Percentiles rank a stretch among this genome's conserved stretches.
These are phyloP conservation scores for Aurelia sp. DNA, from an alignment of 30 jellyfish, hydroid and myxozoan species.

Conservation along the genomic window DNA sequence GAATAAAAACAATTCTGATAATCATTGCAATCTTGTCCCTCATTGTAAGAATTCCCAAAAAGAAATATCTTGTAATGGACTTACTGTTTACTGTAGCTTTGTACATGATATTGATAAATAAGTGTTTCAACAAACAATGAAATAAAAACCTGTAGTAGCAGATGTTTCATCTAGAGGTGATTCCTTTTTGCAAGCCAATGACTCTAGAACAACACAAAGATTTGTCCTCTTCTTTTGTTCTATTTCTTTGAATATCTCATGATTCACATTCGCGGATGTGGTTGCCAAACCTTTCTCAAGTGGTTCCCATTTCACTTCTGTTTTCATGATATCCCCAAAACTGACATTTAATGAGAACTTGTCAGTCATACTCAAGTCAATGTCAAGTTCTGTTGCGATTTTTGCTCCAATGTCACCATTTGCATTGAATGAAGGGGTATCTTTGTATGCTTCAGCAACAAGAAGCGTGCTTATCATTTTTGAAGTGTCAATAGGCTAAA, in stretches of 20 bases:
- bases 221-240: constrained; percentile 63
- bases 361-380: constrained; percentile 77
- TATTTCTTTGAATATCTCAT: constrained; percentile 65
- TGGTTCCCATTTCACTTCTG: constrained; percentile 89
- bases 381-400: constrained; percentile 83
- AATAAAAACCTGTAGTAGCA: constrained; percentile 60
- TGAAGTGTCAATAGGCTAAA: constrained; percentile 40
- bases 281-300: constrained; percentile 65
- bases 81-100: too few species aligned
- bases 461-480: constrained; percentile 19
- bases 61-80: too few species aligned
- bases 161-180: constrained; percentile 48
- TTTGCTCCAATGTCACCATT: constrained; percentile 92
- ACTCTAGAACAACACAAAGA: constrained; percentile 81
- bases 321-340: constrained; percentile 83
- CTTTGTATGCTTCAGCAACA: constrained; percentile 66
- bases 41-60: too few species aligned
- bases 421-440: constrained; percentile 80
- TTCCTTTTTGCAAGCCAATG: constrained; percentile 75
- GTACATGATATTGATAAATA: too few species aligned
- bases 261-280: constrained; percentile 31
- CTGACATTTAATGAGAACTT: constrained; percentile 54
- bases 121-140: too few species aligned
- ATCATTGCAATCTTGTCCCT: too few species aligned
- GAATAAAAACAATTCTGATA: too few species aligned